phyloP scores from a whole-genome alignment of 2,888 invertebrate species.

The Noctua fimbriata region DNA sequence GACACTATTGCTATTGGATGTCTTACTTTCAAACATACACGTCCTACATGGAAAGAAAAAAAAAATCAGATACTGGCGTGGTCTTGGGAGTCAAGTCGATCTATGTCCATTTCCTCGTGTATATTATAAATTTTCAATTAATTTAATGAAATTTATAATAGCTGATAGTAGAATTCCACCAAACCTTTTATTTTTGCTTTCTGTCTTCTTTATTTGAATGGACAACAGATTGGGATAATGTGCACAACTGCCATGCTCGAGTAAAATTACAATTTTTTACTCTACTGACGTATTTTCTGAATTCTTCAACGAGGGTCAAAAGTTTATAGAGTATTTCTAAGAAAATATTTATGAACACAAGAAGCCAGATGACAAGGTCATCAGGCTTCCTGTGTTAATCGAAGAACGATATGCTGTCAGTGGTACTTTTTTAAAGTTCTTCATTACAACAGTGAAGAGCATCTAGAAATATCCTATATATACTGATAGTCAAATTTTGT shows the following conservation, averaged over 20 bases:
- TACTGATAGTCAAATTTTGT: neutral
- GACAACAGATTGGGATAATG: too few relatives aligned
- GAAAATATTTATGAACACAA: neutral
- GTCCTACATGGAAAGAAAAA: neutral
- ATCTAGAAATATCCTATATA: neutral
- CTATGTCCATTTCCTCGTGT: neutral
- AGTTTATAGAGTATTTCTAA: neutral
- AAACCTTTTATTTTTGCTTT: too few relatives aligned
- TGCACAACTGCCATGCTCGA: too few relatives aligned
- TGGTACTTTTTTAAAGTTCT: neutral
- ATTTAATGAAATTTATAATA: too few relatives aligned
- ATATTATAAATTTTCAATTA: neutral
- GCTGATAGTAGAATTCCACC: too few relatives aligned
- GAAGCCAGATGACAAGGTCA: neutral
- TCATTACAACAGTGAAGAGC: neutral
- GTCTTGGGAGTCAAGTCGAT: neutral
- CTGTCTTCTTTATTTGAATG: too few relatives aligned
- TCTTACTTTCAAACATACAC: constrained; percentile 20
- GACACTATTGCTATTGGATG: constrained; percentile 60
- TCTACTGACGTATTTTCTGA: neutral
- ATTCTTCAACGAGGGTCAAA: neutral
- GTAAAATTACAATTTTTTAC: too few relatives aligned
- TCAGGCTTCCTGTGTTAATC: neutral
- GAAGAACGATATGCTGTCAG: neutral
- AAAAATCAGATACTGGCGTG: neutral